Base-by-base conservation (phyloP, 2,113 vertebrate genomes). In the Mastomys natalensis region DNA sequence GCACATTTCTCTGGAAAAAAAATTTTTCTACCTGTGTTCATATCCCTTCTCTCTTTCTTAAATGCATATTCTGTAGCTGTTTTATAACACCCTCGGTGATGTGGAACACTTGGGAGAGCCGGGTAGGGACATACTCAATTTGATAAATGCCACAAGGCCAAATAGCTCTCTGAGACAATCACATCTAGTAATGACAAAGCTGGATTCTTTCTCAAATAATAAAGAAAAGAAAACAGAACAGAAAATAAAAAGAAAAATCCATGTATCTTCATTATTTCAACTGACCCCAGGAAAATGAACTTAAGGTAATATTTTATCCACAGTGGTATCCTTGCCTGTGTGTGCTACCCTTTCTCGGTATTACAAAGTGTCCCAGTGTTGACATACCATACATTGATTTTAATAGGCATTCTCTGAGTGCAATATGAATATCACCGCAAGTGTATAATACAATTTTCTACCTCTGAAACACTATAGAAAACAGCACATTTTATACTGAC, bases 361-460 rank as follows among this genome's bases (percentile, higher is more conserved):
- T 98, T 97, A 89, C 97, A 98, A 98, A 98, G 97, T 98, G 98
- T 97, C 95, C 95, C 97, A 43, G 43, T 97, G 94, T 97, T 97
- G 96, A 96, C 94, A 98, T 98, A 98, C 97, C 98, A 93, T 97
- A 98, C 97, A 98, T 99, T 98, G 98, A 99, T 98, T 99, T 99
- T 99, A 98, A 98, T 98, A 98, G 98, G 95, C 97, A 95, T 98
- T 98, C 98, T 99, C 98, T 98, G 95, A 98, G 98, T 97, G 97
- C 98, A 98, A 97, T 98, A 98, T 98, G 95, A 98, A 98, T 98
- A 98, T 98, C 97, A 98, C 89, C 98, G 95, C 98, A 98, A 98
- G 95, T 86, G 91, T 98, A 98, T 98, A 98, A 99, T 98, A 97
- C 95, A 98, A 98, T 99, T 98, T 98, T 98, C 96, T 96, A 94